Evolutionary conservation across 2,888 invertebrate genomes (phyloP).

Genomic region (Girardia tigrina): DNA sequence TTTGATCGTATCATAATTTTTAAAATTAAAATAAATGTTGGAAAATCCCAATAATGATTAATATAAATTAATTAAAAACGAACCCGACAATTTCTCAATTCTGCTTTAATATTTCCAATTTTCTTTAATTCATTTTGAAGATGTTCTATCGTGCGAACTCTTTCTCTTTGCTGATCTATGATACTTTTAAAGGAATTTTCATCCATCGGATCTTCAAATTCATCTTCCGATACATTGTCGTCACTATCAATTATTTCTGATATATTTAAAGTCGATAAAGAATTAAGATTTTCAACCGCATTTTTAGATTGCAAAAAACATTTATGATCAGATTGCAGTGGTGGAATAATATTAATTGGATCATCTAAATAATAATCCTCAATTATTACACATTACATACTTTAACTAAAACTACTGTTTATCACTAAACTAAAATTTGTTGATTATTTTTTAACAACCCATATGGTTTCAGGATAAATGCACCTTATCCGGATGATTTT

Average conservation of each 20-base stretch:
- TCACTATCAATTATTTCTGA: not conserved
- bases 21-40: not conserved
- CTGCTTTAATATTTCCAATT: not conserved
- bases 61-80: too few relatives aligned
- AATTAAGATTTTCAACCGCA: not conserved
- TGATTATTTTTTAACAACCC: too few relatives aligned
- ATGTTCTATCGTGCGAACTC: not conserved
- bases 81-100: not conserved
- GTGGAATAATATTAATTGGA: not conserved
- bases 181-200: not conserved
- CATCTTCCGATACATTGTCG: not conserved
- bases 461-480: too few relatives aligned
- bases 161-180: not conserved
- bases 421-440: too few relatives aligned
- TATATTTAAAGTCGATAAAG: not conserved
- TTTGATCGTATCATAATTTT: not conserved
- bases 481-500: too few relatives aligned
- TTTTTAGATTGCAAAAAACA: too few relatives aligned
- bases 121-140: not conserved
- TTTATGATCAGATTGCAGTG: not conserved
- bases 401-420: too few relatives aligned
- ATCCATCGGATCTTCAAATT: not conserved
- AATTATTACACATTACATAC: too few relatives aligned
- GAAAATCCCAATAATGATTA: not conserved
- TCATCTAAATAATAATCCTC: not conserved